Percentiles rank a stretch among this genome's conserved stretches.
Evolutionary conservation across 2,888 invertebrate genomes (phyloP).

Genomic region (Drosophila pseudotalamancana): DNA sequence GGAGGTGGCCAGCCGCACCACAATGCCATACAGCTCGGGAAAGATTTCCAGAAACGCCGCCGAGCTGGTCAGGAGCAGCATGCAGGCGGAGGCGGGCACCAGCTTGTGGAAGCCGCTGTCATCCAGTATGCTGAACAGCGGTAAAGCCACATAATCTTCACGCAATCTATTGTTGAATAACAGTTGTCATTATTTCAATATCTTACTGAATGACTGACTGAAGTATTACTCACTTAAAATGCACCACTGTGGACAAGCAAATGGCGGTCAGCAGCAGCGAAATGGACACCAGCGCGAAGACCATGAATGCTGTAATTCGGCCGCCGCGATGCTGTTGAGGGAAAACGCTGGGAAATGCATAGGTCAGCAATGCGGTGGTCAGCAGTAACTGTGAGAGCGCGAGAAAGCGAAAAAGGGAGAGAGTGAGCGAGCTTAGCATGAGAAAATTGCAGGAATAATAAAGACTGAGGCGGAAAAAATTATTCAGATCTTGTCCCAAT

Average conservation of each 20-base stretch:
- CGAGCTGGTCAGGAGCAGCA: constrained; percentile 85
- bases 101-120: constrained; percentile 86
- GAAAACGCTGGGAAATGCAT: constrained; percentile 82
- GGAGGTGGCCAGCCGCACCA: constrained; percentile 85
- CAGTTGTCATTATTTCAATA: too few species aligned
- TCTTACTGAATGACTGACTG: background rate
- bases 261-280: constrained; percentile 79
- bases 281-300: constrained; percentile 72
- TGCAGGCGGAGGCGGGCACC: constrained; percentile 86
- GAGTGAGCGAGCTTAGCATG: background rate
- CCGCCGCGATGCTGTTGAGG: constrained; percentile 74
- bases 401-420: background rate
- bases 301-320: constrained; percentile 69
- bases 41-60: constrained; percentile 86
- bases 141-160: constrained; percentile 83
- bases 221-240: constrained; percentile 74
- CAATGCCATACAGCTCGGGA: constrained; percentile 85
- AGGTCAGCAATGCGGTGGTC: constrained; percentile 80
- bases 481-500: too few species aligned
- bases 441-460: background rate
- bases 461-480: too few species aligned
- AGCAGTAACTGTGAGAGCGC: constrained; percentile 69
- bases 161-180: constrained; percentile 57
- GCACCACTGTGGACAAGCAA: constrained; percentile 83
- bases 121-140: constrained; percentile 85